A percentile compares a stretch with the other conserved stretches of the same genome.
These are phyloP conservation scores for Gouania willdenowi DNA, from an alignment of 2,797 vertebrate species.

Conservation along the genomic window DNA sequence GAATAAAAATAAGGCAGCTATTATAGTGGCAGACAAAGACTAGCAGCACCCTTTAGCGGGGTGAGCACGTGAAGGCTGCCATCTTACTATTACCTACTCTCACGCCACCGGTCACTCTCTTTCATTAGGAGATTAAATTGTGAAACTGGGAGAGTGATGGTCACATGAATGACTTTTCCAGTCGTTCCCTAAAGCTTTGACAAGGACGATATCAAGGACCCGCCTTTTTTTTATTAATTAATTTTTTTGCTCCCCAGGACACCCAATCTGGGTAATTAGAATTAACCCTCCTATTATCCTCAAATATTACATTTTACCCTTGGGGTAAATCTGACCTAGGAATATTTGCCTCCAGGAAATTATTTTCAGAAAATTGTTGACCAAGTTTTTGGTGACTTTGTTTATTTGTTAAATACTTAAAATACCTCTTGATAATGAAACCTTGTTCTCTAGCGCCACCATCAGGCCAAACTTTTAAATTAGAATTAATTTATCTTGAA, in stretches of 20 bases:
- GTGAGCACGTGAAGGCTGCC: slow-evolving; percentile 67
- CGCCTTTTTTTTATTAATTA: no score
- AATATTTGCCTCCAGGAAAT: no score
- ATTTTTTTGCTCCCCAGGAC: slow-evolving; percentile 65
- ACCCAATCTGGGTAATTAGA: slow-evolving; percentile 82
- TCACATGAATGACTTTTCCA: slow-evolving; percentile 73
- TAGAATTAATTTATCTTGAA: no score
- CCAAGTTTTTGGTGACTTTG: no score
- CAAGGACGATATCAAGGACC: slow-evolving; percentile 78
- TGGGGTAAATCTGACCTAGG: no score
- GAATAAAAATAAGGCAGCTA: slow-evolving; percentile 78
- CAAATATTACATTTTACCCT: no score
- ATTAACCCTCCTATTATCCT: no score
- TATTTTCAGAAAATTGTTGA: no score
- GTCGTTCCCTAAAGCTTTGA: slow-evolving; percentile 68
- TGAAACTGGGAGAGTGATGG: slow-evolving; percentile 75
- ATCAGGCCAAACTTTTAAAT: no score
- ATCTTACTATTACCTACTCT: slow-evolving; percentile 26
- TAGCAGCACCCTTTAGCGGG: slow-evolving; percentile 62
- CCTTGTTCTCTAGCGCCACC: no score
- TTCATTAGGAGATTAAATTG: slow-evolving; percentile 79
- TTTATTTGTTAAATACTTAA: no score
- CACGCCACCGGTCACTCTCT: slow-evolving; percentile 45
- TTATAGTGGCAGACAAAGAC: slow-evolving; percentile 77
- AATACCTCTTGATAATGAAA: no score